These are phyloP conservation scores for Macrosiphum euphorbiae DNA, from an alignment of 2,888 invertebrate genomes.

Conservation along the genomic window DNA sequence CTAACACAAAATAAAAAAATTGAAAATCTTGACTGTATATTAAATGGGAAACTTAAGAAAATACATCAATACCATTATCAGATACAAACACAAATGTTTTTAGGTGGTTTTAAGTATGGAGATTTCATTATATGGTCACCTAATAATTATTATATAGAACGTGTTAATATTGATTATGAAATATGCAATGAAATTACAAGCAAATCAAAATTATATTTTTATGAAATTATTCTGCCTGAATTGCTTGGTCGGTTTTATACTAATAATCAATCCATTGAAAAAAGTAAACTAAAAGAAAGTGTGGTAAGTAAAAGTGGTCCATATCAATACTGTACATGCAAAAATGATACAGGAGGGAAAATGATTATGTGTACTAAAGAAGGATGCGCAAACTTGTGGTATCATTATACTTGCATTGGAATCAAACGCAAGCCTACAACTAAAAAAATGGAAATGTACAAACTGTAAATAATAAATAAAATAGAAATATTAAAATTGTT, in stretches of 20 bases:
- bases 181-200: constrained; percentile 25
- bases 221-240: constrained; percentile 19
- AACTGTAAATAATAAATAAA: constrained; percentile 7
- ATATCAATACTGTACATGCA: constrained; percentile 20
- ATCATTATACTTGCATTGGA: constrained; percentile 20
- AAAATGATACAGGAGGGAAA: constrained; percentile 33
- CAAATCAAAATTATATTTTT: constrained; percentile 2
- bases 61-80: constrained; percentile 30
- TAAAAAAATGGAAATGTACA: constrained; percentile 15
- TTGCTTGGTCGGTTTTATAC: constrained; percentile 25
- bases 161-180: constrained; percentile 17
- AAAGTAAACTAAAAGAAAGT: not conserved
- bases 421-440: constrained; percentile 24
- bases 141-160: constrained; percentile 5
- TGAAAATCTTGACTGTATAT: too few species aligned
- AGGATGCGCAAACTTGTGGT: constrained; percentile 1
- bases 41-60: not conserved
- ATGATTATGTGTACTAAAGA: constrained; percentile 11
- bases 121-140: constrained; percentile 38
- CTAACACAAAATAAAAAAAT: too few species aligned
- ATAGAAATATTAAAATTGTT: not conserved
- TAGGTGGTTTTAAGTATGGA: not conserved
- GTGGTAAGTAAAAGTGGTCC: constrained; percentile 2
- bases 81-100: constrained; percentile 36
- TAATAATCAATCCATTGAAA: constrained; percentile 19